Evolutionary conservation across 2,797 vertebrate genomes (phyloP), one percentile per base, ranked within the genome.

Genomic region (Helicolenus hilgendorfi): DNA sequence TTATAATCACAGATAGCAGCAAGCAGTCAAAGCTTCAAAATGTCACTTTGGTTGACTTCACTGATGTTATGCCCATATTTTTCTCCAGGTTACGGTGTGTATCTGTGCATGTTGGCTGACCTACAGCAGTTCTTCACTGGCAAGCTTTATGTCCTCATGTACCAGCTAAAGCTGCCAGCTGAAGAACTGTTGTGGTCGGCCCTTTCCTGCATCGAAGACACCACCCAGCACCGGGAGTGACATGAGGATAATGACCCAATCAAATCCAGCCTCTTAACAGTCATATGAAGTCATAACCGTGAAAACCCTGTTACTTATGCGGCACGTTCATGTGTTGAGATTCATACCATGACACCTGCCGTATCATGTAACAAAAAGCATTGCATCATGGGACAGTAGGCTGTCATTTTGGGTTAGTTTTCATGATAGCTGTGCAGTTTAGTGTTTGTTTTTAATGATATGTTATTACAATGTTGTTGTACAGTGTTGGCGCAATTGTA

Each of bases 41-140:
- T 63, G 24, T 69, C 15, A 14, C 24, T 60, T 73, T 24, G 7
- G 27, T 45, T 69, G 14, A 59, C 62, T 69, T 65, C n/a, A 55
- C 62, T 59, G 10, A 64, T 62, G 36, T 71, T 22, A 11, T 53
- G n/a, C 29, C 56, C 20, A 7, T 72, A 20, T 71, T 65, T 70
- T 74, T 49, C 73, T 29, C 64, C 75, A 84, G 81, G 79, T 89
- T 65, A 10, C 29, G 18, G 63, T 70, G 74, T 76, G 60, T 79
- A 27, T 11, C 29, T 29, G 65, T 85, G 92, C 95, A 95, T 85
- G 93, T 56, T 98, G 99, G 99, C 98, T 98, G 97, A 98, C 98
- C 98, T 95, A 98, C 98, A 99, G 98, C 98, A 99, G 99, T 99
- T 99, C 99, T 99, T 99, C 99, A 99, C 99, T 99, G 99, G 99